These are phyloP conservation scores for Acronicta aceris DNA, from an alignment of 2,888 invertebrate species.

Conservation along the genomic window DNA sequence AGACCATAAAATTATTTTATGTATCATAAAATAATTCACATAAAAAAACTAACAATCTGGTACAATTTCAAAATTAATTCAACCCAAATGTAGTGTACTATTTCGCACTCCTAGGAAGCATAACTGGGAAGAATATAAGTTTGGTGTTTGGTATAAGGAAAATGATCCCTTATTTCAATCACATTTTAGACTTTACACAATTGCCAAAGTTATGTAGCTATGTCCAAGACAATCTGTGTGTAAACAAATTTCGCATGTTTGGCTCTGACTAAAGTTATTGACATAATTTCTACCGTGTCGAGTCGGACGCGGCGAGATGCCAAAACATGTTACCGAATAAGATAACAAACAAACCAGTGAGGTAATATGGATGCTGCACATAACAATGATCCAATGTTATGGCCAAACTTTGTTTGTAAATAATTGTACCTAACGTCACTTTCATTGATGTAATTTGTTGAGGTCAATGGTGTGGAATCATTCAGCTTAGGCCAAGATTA, in stretches of 20 bases:
- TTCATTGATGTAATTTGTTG: slow-evolving; percentile 47
- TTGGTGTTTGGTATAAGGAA: too few species aligned
- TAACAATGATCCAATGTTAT: slow-evolving; percentile 62
- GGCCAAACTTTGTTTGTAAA: slow-evolving; percentile 53
- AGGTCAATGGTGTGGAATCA: slow-evolving; percentile 41
- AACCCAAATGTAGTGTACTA: too few species aligned
- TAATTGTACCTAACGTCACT: slow-evolving; percentile 31
- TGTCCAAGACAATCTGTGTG: slow-evolving; percentile 42
- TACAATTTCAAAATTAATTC: too few species aligned
- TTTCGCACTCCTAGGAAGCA: too few species aligned
- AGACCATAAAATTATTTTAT: too few species aligned
- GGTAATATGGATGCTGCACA: slow-evolving; percentile 56
- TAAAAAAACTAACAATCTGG: too few species aligned
- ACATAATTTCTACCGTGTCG: slow-evolving; percentile 71
- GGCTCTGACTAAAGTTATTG: slow-evolving; percentile 69
- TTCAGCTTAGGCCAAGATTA: neutral
- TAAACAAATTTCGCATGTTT: slow-evolving; percentile 54
- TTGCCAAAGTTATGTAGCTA: slow-evolving; percentile 25
- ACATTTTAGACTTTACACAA: too few species aligned
- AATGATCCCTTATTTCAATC: too few species aligned
- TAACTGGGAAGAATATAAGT: too few species aligned
- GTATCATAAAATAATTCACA: too few species aligned
- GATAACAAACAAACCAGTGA: slow-evolving; percentile 67
- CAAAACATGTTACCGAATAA: slow-evolving; percentile 74
- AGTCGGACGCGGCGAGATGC: slow-evolving; percentile 63